phyloP scores from a whole-genome alignment of 64 coral and sea anemone species.

The Montipora foliosa region DNA sequence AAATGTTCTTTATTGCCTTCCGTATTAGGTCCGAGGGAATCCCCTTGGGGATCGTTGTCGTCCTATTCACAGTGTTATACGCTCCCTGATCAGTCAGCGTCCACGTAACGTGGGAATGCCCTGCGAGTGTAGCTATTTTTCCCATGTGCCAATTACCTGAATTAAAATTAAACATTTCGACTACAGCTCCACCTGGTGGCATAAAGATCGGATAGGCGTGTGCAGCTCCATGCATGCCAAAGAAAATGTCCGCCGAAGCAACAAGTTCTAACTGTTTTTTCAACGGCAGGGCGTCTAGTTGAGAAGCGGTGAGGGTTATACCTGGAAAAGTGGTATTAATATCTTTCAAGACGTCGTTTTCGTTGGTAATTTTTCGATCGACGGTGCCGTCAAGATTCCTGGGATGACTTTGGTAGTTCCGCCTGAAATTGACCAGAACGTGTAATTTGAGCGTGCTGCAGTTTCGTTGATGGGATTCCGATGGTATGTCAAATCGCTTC shows the following conservation, averaged over 20 bases:
- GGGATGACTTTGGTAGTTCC: conserved; percentile 23
- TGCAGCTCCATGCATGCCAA: conserved; percentile 31
- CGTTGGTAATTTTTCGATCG: conserved; percentile 23
- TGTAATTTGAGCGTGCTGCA: not conserved
- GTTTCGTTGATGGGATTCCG: not conserved
- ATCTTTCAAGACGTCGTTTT: conserved; percentile 23
- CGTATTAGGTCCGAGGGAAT: not conserved
- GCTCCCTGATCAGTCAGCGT: not conserved
- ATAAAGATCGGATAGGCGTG: conserved; percentile 35
- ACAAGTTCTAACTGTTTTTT: conserved; percentile 11
- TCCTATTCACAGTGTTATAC: not conserved
- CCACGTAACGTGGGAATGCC: conserved; percentile 19
- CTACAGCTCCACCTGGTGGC: conserved; percentile 5
- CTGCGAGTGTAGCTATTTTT: conserved; percentile 21
- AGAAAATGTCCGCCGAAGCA: conserved; percentile 29
- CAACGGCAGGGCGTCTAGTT: not conserved
- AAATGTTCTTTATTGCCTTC: conserved; percentile 17
- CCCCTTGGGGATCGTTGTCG: not conserved
- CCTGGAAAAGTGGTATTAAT: not conserved
- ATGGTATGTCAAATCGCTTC: not conserved
- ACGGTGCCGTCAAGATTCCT: not conserved
- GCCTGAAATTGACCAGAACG: conserved; percentile 7
- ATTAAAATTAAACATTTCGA: conserved; percentile 29
- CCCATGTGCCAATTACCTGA: conserved; percentile 22
- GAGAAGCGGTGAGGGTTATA: not conserved